These are phyloP conservation scores for Pogonus chalceus DNA, from an alignment of 1,140 invertebrate genomes.

Conservation along the genomic window DNA sequence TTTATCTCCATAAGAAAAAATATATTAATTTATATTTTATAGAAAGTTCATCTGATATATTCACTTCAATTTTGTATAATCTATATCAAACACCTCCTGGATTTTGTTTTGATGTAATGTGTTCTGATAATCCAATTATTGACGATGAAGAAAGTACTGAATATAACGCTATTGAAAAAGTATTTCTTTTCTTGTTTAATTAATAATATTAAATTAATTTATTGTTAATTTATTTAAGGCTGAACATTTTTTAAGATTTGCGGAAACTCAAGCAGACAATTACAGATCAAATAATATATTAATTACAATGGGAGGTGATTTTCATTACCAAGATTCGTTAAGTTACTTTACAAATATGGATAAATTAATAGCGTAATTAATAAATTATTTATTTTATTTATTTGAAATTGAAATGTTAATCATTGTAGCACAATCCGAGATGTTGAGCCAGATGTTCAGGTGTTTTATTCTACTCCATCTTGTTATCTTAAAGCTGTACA, in stretches of 20 bases:
- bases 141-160: slow-evolving; percentile 38
- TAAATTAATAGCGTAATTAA: slow-evolving; percentile 55
- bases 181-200: slow-evolving; percentile 30
- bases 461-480: slow-evolving; percentile 67
- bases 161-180: slow-evolving; percentile 41
- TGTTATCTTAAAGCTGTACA: slow-evolving; percentile 60
- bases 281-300: slow-evolving; percentile 26
- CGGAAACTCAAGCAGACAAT: slow-evolving; percentile 14
- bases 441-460: slow-evolving; percentile 49
- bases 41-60: slow-evolving; percentile 29
- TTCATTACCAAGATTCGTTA: slow-evolving; percentile 44
- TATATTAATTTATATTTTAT: slow-evolving; percentile 22
- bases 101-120: slow-evolving; percentile 64
- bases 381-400: background rate
- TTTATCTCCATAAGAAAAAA: slow-evolving; percentile 12
- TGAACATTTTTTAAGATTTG: slow-evolving; percentile 17
- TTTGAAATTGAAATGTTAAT: background rate
- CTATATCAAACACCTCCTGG: slow-evolving; percentile 56
- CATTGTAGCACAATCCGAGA: slow-evolving; percentile 40
- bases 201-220: slow-evolving; percentile 36
- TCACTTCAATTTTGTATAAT: slow-evolving; percentile 15
- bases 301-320: slow-evolving; percentile 29
- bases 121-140: slow-evolving; percentile 53
- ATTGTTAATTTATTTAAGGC: slow-evolving; percentile 22
- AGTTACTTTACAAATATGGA: slow-evolving; percentile 60